Base-by-base conservation (phyloP, 1,140 invertebrate genomes). In the Sarcophaga peregrina region DNA sequence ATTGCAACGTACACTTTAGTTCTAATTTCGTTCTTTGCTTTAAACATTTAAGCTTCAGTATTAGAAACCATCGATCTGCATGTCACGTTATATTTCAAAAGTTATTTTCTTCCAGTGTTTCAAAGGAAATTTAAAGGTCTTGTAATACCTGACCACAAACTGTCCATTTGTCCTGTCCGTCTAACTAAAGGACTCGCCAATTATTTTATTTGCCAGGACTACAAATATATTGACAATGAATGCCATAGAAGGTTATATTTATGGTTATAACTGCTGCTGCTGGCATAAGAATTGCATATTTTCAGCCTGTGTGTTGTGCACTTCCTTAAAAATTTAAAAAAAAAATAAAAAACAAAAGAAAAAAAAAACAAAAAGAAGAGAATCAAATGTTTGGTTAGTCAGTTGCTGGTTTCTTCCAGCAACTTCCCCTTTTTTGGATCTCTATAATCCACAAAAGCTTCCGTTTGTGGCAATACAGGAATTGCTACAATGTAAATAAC, bases 401-500 rank as follows among this genome's bases (percentile, higher is more conserved):
- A 17, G 17, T 25, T 78, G 48, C 47, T 68, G 17, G 47, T 25
- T 52, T 76, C 74, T 76, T 78, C 47, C 73, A n/a, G n/a, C n/a
- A n/a, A n/a, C n/a, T 75, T 75, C 8, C 10, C 73, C 45, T 45
- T 13, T 13, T n/a, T 52, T 78, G 75, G 62, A 17, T 78, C 75
- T 47, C 74, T 78, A 78, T 78, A 78, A 52, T 78, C 75, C 75
- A 78, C 47, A 78, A 78, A 78, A 78, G 48, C 47, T 78, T 78
- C 75, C 75, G 75, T 50, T 37, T 78, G 47, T 78, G 75, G 75
- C 75, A 78, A 78, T 78, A 78, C 47, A 78, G 75, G 75, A 78
- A 78, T 78, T 78, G 75, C 75, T 47, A 78, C 75, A 78, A 78
- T 78, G 75, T 78, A 78, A 78, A 78, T 78, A 78, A 78, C 48